These are phyloP conservation scores for Melipona quadrifasciata DNA, from an alignment of 1,140 invertebrate genomes.

Conservation along the genomic window DNA sequence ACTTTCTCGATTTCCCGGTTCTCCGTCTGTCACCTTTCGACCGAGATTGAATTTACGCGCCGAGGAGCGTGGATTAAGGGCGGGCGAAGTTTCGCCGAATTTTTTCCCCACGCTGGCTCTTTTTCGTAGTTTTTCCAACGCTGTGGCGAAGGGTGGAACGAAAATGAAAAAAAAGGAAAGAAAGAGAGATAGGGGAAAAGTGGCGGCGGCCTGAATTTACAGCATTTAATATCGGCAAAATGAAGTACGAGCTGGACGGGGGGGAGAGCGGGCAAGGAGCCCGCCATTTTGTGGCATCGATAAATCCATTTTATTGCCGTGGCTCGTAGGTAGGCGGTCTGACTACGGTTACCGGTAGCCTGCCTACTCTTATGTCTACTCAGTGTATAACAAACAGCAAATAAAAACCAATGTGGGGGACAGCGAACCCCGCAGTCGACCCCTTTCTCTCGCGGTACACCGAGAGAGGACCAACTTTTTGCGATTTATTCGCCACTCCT, in stretches of 20 bases:
- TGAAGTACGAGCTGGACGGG: constrained; percentile 67
- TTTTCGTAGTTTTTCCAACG: constrained; percentile 3
- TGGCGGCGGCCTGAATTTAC: constrained; percentile 65
- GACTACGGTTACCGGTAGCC: constrained; percentile 48
- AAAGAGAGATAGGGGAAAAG: constrained; percentile 16
- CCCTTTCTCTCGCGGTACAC: neutral
- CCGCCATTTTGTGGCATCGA: constrained; percentile 71
- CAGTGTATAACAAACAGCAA: constrained; percentile 34
- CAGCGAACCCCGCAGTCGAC: neutral
- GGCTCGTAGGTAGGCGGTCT: constrained; percentile 62
- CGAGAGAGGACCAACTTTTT: neutral
- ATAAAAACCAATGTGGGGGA: constrained; percentile 41
- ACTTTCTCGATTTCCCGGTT: neutral
- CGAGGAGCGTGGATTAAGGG: neutral
- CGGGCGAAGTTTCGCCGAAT: constrained; percentile 4
- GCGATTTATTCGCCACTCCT: constrained; percentile 14
- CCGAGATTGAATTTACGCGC: constrained; percentile 1
- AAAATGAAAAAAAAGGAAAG: constrained; percentile 6
- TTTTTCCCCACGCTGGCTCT: neutral
- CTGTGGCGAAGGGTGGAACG: constrained; percentile 11
- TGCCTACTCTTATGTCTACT: constrained; percentile 31
- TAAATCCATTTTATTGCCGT: constrained; percentile 74
- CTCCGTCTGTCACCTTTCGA: neutral
- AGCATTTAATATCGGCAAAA: constrained; percentile 75
- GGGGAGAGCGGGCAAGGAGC: constrained; percentile 9